Evolutionary conservation across 2,888 invertebrate genomes (phyloP), one percentile per base, ranked within the genome.

Genomic region (Dryobota labecula): DNA sequence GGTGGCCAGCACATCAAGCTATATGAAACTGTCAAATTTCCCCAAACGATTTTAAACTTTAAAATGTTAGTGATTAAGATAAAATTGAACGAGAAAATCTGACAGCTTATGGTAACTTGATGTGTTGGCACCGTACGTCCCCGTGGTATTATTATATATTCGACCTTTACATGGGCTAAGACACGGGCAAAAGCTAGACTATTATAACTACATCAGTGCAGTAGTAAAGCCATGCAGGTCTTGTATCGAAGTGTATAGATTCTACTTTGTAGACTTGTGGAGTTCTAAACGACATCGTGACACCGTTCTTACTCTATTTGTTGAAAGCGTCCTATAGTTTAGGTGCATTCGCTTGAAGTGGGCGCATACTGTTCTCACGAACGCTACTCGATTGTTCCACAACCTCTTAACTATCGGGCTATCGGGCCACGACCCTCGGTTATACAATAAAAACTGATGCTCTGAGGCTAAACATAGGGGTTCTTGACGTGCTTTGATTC

Each of bases 341-440:
- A 85, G 88, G 85, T 88, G 87, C 88, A 89, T 90, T 88, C 88
- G 81, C 79, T 85, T 87, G 87, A 87, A 90, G 88, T 89, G 89
- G 86, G 76, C 86, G 86, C 84, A 78, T 84, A 81, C 90, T 90
- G 92, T 95, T 92, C 94, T 94, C 95, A 94, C 95, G 94, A 93
- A 88, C 85, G 85, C 89, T 86, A 88, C 90, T 92, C 92, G 92
- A 93, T 94, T 94, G 94, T 94, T 93, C 90, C 89, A 89, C 91
- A 93, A 92, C 91, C 92, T 91, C 92, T 92, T 91, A 92, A 93
- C 94, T 92, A 94, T 93, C 92, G 83, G 90, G 89, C 91, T 94
- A 94, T 93, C 92, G 90, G 94, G 92, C 92, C 93, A 91, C 92
- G 94, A 94, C 94, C 93, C 91, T 86, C 62, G 83, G 84, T 90